Evolutionary conservation across 2,888 invertebrate genomes (phyloP).

Genomic region (Barypeithes pellucidus): DNA sequence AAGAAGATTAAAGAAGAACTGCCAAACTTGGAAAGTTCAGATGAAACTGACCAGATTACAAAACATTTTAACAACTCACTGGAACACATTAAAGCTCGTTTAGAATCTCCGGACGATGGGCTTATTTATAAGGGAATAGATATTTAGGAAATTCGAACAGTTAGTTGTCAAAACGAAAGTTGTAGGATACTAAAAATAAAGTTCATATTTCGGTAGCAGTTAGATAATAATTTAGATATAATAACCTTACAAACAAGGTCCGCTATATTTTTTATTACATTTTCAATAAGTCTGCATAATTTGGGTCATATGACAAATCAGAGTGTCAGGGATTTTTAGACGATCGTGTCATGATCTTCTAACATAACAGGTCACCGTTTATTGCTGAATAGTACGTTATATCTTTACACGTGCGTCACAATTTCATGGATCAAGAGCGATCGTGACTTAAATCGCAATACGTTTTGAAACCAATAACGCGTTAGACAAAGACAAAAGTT

Average conservation of each 20-base stretch:
- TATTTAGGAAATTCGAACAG: slow-evolving; percentile 64
- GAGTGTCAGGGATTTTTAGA: too few species aligned
- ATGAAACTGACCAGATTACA: slow-evolving; percentile 97
- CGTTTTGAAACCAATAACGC: too few species aligned
- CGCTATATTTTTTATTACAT: not conserved
- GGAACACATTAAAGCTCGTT: slow-evolving; percentile 83
- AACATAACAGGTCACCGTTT: too few species aligned
- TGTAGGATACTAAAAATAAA: slow-evolving; percentile 3
- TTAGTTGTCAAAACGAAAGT: not conserved
- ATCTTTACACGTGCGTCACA: too few species aligned
- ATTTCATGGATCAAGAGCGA: too few species aligned
- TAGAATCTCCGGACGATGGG: slow-evolving; percentile 78
- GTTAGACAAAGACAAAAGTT: too few species aligned
- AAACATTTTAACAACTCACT: slow-evolving; percentile 95
- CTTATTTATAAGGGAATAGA: slow-evolving; percentile 78
- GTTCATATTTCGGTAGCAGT: slow-evolving; percentile 11
- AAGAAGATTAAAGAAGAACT: slow-evolving; percentile 94
- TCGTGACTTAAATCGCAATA: too few species aligned
- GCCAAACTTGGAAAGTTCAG: slow-evolving; percentile 93
- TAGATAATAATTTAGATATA: slow-evolving; percentile 10
- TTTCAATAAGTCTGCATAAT: too few species aligned
- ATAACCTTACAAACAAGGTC: not conserved
- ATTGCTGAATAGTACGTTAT: too few species aligned
- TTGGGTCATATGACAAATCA: too few species aligned
- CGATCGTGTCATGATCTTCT: too few species aligned